phyloP scores from a whole-genome alignment of 2,888 invertebrate species.

The Cacoxenus indagator region DNA sequence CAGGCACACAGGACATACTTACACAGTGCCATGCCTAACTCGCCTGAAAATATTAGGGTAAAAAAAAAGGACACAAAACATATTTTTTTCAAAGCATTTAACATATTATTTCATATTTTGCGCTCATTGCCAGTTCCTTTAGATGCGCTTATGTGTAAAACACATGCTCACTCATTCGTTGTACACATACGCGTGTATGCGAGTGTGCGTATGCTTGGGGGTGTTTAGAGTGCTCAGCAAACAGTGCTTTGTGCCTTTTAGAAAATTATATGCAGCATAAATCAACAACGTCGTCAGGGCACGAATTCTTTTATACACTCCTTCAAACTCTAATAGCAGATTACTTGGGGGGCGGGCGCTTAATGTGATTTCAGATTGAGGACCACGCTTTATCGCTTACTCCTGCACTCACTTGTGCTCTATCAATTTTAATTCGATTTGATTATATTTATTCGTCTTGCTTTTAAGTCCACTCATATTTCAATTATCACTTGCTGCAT shows the following conservation, averaged over 20 bases:
- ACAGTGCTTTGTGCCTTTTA: constrained; percentile 37
- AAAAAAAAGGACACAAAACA: constrained; percentile 33
- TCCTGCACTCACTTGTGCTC: background rate
- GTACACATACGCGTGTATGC: background rate
- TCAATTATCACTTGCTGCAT: constrained; percentile 56
- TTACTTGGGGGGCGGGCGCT: background rate
- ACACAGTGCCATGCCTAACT: background rate
- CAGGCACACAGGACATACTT: constrained; percentile 10
- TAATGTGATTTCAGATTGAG: background rate
- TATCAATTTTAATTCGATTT: constrained; percentile 16
- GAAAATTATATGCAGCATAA: constrained; percentile 55
- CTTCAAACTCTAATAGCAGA: background rate
- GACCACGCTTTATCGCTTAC: background rate
- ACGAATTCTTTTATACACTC: background rate
- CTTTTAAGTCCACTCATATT: constrained; percentile 64
- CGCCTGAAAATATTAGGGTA: constrained; percentile 27
- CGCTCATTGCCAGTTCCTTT: constrained; percentile 28
- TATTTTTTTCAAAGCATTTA: constrained; percentile 45
- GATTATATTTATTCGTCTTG: constrained; percentile 50
- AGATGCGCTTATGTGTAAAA: constrained; percentile 33
- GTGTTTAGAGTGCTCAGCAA: constrained; percentile 51
- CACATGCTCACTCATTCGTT: background rate
- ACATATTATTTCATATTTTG: constrained; percentile 43
- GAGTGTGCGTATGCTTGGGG: constrained; percentile 14
- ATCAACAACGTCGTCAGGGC: constrained; percentile 38